phyloP scores from a whole-genome alignment of 1,140 invertebrate genomes.

The Drosophila elegans region DNA sequence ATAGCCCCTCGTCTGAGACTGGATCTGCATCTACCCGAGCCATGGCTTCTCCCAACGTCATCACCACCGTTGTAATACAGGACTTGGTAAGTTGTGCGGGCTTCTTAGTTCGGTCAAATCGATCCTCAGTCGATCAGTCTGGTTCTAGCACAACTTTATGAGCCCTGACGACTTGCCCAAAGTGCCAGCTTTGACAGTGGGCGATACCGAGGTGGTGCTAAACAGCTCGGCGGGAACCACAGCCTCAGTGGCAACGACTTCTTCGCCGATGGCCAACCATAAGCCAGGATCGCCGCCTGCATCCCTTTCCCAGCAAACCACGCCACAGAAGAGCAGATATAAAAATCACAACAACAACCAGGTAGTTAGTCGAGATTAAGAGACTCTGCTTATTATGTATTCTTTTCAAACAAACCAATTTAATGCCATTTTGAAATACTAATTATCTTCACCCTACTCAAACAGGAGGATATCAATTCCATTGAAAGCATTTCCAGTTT shows the following conservation, averaged over 20 bases:
- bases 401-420: too few relatives aligned
- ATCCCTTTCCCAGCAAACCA: constrained; percentile 24
- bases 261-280: constrained; percentile 51
- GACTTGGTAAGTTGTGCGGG: constrained; percentile 44
- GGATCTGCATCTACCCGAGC: constrained; percentile 60
- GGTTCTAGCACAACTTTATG: constrained; percentile 46
- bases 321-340: constrained; percentile 60
- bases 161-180: constrained; percentile 57
- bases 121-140: neutral
- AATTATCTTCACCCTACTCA: neutral
- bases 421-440: too few relatives aligned
- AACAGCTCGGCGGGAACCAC: constrained; percentile 71
- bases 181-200: constrained; percentile 16
- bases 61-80: constrained; percentile 64
- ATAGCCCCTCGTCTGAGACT: constrained; percentile 56
- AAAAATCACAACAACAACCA: constrained; percentile 72
- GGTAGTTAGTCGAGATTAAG: constrained; percentile 20
- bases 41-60: constrained; percentile 62
- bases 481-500: constrained; percentile 77
- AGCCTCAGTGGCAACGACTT: constrained; percentile 61
- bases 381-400: neutral
- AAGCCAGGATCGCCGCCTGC: constrained; percentile 31
- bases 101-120: too few relatives aligned
- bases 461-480: constrained; percentile 79
- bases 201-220: constrained; percentile 51